Percentiles rank a stretch among this genome's conserved stretches.
Evolutionary conservation across 2,797 vertebrate genomes (phyloP).

Genomic region (Sphaeramia orbicularis): DNA sequence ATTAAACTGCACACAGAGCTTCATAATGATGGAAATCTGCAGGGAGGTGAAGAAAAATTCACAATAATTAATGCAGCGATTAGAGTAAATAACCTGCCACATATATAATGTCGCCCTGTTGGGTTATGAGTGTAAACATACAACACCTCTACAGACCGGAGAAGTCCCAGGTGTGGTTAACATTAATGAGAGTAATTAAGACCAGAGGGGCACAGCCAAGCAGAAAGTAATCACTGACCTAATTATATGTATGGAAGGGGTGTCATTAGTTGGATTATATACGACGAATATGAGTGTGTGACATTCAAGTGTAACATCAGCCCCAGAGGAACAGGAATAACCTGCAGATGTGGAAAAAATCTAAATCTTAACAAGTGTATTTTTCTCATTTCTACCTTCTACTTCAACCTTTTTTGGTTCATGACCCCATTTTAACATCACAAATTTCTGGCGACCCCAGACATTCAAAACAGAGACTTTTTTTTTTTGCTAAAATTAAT

Average conservation of each 20-base stretch:
- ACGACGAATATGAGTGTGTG: constrained; percentile 7
- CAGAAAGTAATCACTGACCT: constrained; percentile 15
- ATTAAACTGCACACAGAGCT: not conserved
- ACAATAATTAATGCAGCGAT: constrained; percentile 2
- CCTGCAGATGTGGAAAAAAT: constrained; percentile 2
- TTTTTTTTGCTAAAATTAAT: too few species aligned
- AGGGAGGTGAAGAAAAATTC: not conserved
- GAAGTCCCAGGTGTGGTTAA: constrained; percentile 4
- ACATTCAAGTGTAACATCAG: constrained; percentile 7
- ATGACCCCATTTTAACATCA: too few species aligned
- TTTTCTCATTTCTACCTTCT: too few species aligned
- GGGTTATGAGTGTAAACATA: not conserved
- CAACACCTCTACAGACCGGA: not conserved
- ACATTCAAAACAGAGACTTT: too few species aligned
- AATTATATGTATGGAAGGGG: constrained; percentile 14
- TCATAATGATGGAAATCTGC: not conserved
- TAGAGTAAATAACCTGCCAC: not conserved
- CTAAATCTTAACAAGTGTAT: too few species aligned
- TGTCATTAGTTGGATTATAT: constrained; percentile 39
- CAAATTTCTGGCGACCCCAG: too few species aligned
- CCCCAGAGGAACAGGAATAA: constrained; percentile 14
- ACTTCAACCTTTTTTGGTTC: too few species aligned
- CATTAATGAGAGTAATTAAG: constrained; percentile 11
- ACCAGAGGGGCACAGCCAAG: constrained; percentile 1
- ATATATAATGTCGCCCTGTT: too few species aligned